These are phyloP conservation scores for Cryptosula pallasiana DNA, from an alignment of 2,888 invertebrate species.

Conservation along the genomic window DNA sequence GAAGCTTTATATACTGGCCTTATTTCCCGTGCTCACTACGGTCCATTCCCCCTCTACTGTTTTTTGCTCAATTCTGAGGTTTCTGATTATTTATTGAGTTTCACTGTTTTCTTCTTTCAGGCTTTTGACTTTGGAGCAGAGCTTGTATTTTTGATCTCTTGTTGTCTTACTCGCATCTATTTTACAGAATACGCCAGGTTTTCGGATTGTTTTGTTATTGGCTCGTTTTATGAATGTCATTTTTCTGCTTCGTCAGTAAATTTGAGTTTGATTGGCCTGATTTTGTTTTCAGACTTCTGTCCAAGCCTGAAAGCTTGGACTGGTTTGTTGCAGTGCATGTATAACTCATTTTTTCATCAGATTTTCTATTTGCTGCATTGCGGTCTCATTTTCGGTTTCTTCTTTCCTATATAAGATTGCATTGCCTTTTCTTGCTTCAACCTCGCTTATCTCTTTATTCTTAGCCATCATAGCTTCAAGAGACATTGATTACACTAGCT, in stretches of 20 bases:
- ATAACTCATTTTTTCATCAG: not conserved
- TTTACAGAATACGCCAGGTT: not conserved
- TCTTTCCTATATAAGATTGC: not conserved
- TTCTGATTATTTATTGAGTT: no score
- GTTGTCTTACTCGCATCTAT: not conserved
- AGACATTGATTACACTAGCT: not conserved
- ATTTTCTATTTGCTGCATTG: not conserved
- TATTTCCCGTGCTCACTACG: no score
- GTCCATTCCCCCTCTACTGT: no score
- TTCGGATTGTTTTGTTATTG: not conserved
- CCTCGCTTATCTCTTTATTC: not conserved
- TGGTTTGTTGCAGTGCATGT: not conserved
- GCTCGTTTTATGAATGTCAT: slow-evolving; percentile 2
- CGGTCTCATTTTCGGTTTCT: not conserved
- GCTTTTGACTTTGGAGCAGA: no score
- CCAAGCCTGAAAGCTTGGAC: not conserved
- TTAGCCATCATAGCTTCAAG: not conserved
- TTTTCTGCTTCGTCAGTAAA: slow-evolving; percentile 3
- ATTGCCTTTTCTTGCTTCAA: not conserved
- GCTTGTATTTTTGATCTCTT: no score
- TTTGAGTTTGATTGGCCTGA: not conserved
- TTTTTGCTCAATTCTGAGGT: no score
- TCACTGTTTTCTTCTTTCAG: no score
- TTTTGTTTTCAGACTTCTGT: not conserved
- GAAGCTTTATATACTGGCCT: no score